Evolutionary conservation across 1,140 invertebrate genomes (phyloP), one percentile per base, ranked within the genome.

Genomic region (Bombus superbus): DNA sequence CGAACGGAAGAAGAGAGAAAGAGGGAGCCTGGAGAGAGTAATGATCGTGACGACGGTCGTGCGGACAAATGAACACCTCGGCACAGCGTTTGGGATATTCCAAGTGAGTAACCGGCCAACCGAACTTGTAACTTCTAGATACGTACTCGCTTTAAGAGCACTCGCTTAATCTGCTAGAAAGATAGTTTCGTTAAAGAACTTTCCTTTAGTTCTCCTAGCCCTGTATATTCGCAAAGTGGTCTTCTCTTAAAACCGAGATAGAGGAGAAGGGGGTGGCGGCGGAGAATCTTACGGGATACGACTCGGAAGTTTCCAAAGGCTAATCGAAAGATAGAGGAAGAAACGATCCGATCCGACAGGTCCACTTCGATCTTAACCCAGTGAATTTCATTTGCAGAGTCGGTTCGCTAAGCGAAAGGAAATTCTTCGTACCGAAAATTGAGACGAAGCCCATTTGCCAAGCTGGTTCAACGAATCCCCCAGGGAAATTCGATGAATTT

Each of bases 1-100:
- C 10, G 53, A 66, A 42, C 47, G 68, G 74, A n/a, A 69, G 74
- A 76, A 73, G 44, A 72, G 69, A 87, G 78, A 79, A 53, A 87
- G 72, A 85, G 82, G 72, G 85, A 81, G 83, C 72, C 75, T 86
- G 76, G 87, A 89, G 87, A 90, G 89, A 88, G 89, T 92, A 89
- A 93, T 92, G 92, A 92, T 92, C 89, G 91, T 89, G 91, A 92
- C 89, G 76, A 90, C 89, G 83, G 85, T 85, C 82, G 91, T 91
- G 90, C 88, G 91, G 91, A 93, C 92, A 93, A 94, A 94, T 94
- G 93, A 93, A 94, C 92, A 94, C 92, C 92, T 94, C 91, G 92
- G 93, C 91, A 94, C 94, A 94, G 94, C 92, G 92, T 92, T 94
- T 92, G 93, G 94, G 90, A 93, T 94, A 94, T 93, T 94, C 93